Evolutionary conservation across 2,888 invertebrate species (phyloP).

Genomic region (Kuschelorhynchus macadamiae): DNA sequence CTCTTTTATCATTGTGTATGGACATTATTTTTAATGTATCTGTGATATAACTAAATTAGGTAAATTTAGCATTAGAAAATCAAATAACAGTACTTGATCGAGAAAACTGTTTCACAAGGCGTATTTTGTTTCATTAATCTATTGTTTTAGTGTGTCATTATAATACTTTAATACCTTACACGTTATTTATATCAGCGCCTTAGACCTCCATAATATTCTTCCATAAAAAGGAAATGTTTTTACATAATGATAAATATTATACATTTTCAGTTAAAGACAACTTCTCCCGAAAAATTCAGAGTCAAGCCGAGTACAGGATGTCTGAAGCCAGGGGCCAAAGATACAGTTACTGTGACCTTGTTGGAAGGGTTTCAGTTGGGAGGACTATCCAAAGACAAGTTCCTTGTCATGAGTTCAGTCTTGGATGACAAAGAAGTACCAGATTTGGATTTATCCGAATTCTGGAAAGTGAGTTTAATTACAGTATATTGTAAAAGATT

Average conservation of each 20-base stretch:
- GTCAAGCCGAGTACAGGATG: conserved; percentile 91
- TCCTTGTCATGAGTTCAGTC: conserved; percentile 87
- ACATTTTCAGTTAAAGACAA: conserved; percentile 86
- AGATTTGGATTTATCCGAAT: conserved; percentile 76
- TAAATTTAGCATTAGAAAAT: too few species aligned
- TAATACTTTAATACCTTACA: too few species aligned
- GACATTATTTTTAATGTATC: too few species aligned
- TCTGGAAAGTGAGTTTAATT: conserved; percentile 76
- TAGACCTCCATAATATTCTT: too few species aligned
- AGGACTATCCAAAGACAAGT: conserved; percentile 84
- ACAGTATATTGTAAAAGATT: not conserved
- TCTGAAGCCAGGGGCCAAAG: conserved; percentile 76
- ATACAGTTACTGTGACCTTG: conserved; percentile 80
- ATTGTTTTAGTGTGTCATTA: too few species aligned
- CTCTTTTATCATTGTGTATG: too few species aligned
- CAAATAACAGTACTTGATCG: too few species aligned
- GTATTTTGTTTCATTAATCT: too few species aligned
- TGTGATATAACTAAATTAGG: too few species aligned
- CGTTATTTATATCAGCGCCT: too few species aligned
- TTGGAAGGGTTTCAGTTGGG: conserved; percentile 81
- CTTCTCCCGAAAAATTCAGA: conserved; percentile 94
- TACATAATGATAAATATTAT: not conserved
- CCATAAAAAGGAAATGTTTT: too few species aligned
- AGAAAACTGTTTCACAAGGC: too few species aligned
- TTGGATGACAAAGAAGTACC: conserved; percentile 71